These are phyloP conservation scores for Hestina assimilis DNA, from an alignment of 1,140 invertebrate species.

Conservation along the genomic window DNA sequence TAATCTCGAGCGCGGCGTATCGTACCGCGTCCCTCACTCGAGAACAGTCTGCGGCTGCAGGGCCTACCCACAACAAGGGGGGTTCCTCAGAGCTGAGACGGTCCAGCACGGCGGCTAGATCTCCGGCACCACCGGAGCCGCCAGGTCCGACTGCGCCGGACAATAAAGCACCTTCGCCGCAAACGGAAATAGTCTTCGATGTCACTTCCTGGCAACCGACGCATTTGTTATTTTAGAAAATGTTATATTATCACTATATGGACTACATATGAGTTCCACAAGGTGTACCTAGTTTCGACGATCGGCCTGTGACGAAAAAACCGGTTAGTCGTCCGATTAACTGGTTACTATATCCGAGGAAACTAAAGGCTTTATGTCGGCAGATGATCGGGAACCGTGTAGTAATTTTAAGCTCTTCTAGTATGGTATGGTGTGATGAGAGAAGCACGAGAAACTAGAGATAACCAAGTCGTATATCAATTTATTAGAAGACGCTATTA, in stretches of 20 bases:
- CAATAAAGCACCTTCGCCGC: conserved; percentile 44
- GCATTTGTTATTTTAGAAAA: no score
- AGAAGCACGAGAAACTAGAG: no score
- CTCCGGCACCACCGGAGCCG: conserved; percentile 38
- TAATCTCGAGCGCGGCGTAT: conserved; percentile 95
- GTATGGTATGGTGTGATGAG: no score
- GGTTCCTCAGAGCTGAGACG: conserved; percentile 80
- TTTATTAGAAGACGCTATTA: no score
- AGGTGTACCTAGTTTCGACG: no score
- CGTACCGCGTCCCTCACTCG: conserved; percentile 87
- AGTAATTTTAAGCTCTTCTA: no score
- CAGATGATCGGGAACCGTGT: no score
- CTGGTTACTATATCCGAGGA: no score
- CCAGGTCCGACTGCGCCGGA: conserved; percentile 37
- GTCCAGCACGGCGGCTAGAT: conserved; percentile 56
- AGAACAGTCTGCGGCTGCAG: conserved; percentile 80
- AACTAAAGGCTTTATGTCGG: no score
- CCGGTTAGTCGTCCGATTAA: no score
- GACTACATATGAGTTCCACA: not conserved
- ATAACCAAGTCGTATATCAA: no score
- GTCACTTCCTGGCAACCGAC: conserved; percentile 65
- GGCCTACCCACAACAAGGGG: conserved; percentile 87
- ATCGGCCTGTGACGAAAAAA: no score
- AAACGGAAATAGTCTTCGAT: conserved; percentile 65
- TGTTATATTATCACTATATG: not conserved